Conservation (phyloP, 2,888 invertebrate species). For the Conops quadrifasciatus region DNA sequence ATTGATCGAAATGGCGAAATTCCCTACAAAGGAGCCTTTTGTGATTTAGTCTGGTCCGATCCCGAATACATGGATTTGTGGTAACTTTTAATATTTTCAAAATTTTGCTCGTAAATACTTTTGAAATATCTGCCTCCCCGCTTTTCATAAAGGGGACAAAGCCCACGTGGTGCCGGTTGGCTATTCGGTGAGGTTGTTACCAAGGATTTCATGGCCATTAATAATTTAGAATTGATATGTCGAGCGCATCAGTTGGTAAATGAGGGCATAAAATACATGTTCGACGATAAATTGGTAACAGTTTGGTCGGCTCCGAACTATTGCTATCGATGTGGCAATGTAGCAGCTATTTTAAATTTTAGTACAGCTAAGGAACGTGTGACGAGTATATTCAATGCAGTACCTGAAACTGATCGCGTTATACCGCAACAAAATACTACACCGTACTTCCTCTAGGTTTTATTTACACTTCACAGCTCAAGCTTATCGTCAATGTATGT, state of each 20-base stretch:
- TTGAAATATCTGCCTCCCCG: constrained; percentile 38
- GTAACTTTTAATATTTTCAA: constrained; percentile 66
- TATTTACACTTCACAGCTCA: background rate
- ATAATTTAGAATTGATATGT: constrained; percentile 92
- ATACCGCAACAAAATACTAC: constrained; percentile 92
- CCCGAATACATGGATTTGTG: constrained; percentile 96
- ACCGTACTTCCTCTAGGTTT: constrained; percentile 89
- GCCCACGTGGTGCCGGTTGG: constrained; percentile 98
- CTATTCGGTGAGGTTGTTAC: constrained; percentile 95
- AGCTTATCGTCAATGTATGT: too few species aligned
- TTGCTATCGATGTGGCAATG: constrained; percentile 98
- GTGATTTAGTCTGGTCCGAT: constrained; percentile 99
- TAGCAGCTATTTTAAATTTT: constrained; percentile 95
- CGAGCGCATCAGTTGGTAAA: constrained; percentile 99
- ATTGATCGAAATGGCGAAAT: constrained; percentile 97
- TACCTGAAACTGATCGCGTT: constrained; percentile 92
- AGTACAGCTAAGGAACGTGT: constrained; percentile 78
- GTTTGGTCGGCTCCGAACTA: constrained; percentile 99
- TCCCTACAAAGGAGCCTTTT: constrained; percentile 97
- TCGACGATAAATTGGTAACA: constrained; percentile 94
- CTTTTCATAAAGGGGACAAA: constrained; percentile 73
- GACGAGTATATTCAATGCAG: constrained; percentile 92
- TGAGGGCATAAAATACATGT: constrained; percentile 99
- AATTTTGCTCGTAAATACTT: background rate
- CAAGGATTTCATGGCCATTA: constrained; percentile 92